Evolutionary conservation across 1,140 invertebrate genomes (phyloP), one percentile per base, ranked within the genome.

Genomic region (Heliothis subflexa): DNA sequence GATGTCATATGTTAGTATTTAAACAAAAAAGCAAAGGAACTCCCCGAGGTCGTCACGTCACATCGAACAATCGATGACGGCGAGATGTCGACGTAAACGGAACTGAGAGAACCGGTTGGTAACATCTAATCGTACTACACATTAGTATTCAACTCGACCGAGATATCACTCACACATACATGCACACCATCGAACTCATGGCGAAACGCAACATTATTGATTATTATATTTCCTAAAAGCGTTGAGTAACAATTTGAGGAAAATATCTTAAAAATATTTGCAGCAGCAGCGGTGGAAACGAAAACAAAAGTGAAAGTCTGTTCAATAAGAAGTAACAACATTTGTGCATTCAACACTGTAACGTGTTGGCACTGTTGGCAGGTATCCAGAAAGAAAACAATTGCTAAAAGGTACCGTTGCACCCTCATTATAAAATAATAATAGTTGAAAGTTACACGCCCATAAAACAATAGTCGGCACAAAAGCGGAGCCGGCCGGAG

Each of bases 391-490:
- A 54, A 18, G n/a, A n/a, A 68, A 61, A 80, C 59, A 73, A 77
- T 73, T 73, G 18, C n/a, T 47, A 55, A 82, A 81, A 45, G 78
- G 72, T 81, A 79, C 81, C 76, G 64, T 78, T 82, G 74, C 54
- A 80, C 82, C 80, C 81, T 85, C 77, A 86, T 83, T 85, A 82
- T 49, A 68, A 68, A 72, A 71, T 33, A 45, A 64, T 40, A 59
- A 73, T 84, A 84, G 85, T 68, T 25, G 66, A 89, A 87, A 84
- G 86, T 83, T 84, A 84, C 64, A 85, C 85, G 82, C 84, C 86
- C 82, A 87, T 89, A 90, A 91, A 89, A 91, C 89, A 92, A 92
- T 87, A 85, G 83, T 83, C 77, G 82, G 81, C 84, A 73, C 14
- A 70, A 88, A 87, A 52, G 16, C 70, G 71, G 33, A 78, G 77